Evolutionary conservation across 1,140 invertebrate genomes (phyloP).

Genomic region (Nilaparvata lugens): DNA sequence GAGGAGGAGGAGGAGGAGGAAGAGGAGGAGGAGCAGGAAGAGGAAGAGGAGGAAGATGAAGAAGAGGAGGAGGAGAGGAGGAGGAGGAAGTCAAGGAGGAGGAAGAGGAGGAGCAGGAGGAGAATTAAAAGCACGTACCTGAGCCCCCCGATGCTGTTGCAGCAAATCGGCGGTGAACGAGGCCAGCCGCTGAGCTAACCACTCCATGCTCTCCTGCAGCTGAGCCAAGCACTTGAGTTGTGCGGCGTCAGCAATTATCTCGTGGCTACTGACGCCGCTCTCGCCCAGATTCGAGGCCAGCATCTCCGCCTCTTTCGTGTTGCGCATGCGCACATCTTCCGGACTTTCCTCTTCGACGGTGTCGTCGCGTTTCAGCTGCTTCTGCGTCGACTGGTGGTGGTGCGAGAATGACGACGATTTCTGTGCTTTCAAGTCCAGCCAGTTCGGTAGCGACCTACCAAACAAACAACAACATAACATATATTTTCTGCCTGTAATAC

Average conservation of each 20-base stretch:
- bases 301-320: constrained; percentile 84
- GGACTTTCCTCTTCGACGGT: constrained; percentile 58
- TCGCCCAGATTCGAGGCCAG: constrained; percentile 81
- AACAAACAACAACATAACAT: constrained; percentile 19
- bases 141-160: no score
- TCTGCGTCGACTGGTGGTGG: constrained; percentile 19
- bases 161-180: no score
- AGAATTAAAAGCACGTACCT: no score
- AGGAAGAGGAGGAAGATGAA: no score
- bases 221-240: constrained; percentile 75
- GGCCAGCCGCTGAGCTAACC: constrained; percentile 39
- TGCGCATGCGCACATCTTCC: constrained; percentile 68
- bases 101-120: no score
- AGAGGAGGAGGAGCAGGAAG: no score
- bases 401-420: constrained; percentile 30
- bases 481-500: no score
- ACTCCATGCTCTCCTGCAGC: constrained; percentile 76
- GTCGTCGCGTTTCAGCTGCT: constrained; percentile 37
- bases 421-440: constrained; percentile 60
- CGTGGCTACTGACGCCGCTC: constrained; percentile 69
- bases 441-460: constrained; percentile 75
- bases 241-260: constrained; percentile 69
- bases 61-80: no score
- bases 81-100: no score
- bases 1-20: no score